phyloP scores from a whole-genome alignment of 1,140 invertebrate species.

The Drosophila sturtevanti region DNA sequence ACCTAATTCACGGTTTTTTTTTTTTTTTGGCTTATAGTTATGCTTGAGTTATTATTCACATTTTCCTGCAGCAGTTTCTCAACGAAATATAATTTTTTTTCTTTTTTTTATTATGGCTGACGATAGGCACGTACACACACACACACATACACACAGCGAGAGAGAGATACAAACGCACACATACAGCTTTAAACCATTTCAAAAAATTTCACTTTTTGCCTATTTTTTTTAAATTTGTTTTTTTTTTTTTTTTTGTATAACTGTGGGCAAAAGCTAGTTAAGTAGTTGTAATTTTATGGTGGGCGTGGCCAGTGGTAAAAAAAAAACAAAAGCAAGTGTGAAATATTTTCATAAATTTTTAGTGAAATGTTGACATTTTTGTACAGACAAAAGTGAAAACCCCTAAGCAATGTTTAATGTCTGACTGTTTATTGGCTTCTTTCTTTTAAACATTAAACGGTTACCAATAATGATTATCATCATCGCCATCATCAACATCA shows the following conservation, averaged over 20 bases:
- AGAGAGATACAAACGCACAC: slow-evolving; percentile 19
- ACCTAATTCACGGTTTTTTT: background rate
- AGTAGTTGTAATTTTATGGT: background rate
- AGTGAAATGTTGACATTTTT: slow-evolving; percentile 12
- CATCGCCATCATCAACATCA: slow-evolving; percentile 34
- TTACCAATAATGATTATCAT: no score
- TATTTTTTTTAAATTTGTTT: slow-evolving; percentile 49
- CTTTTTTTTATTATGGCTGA: slow-evolving; percentile 57
- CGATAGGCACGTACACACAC: slow-evolving; percentile 70
- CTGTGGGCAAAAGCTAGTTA: slow-evolving; percentile 23
- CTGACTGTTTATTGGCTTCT: slow-evolving; percentile 19
- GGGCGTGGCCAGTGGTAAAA: slow-evolving; percentile 25
- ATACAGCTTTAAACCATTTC: slow-evolving; percentile 7
- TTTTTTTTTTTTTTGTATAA: slow-evolving; percentile 25
- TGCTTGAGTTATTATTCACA: background rate
- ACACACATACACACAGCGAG: slow-evolving; percentile 11
- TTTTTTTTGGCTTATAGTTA: background rate
- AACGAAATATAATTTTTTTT: background rate
- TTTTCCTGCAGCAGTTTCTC: background rate
- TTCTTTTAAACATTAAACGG: slow-evolving; percentile 8
- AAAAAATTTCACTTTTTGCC: slow-evolving; percentile 77
- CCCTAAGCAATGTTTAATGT: background rate
- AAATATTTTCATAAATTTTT: slow-evolving; percentile 46
- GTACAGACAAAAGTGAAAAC: slow-evolving; percentile 35
- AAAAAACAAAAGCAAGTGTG: slow-evolving; percentile 43